Base-by-base conservation (phyloP, 2,113 vertebrate genomes). In the Hipposideros armiger region DNA sequence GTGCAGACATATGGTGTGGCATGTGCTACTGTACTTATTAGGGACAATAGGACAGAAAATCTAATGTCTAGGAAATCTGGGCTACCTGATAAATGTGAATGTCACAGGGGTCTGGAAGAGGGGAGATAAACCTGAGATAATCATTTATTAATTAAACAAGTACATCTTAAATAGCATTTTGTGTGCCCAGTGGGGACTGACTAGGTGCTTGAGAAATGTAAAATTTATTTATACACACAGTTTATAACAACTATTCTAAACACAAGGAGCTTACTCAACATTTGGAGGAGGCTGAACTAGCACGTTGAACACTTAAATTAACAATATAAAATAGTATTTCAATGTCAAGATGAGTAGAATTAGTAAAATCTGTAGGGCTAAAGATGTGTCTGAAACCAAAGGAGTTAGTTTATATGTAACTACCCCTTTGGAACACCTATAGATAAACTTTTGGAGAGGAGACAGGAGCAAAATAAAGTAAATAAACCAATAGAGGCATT, bases 1-100 rank as follows among this genome's bases (percentile, higher is more conserved):
- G 85, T 70, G 36, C 50, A 58, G 69, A 87, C 76, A 90, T 70
- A 90, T 24, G 70, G 69, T 66, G 42, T 92, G 66, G 60, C 52
- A 60, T 50, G 66, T 90, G 85, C 47, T 24, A 40, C 64, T 90
- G 32, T 83, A 54, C n/a, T 62, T 82, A 70, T 26, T 7, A 19
- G 87, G 83, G 82, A 56, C 77, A n/a, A 72, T 42, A 67, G 78
- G 60, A 76, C 74, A 92, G 90, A 86, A 97, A 87, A 50, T 62
- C 66, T 95, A 19, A 64, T 64, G 84, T 86, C 45, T 90, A 69
- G 77, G 74, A 90, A 92, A 81, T 90, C 54, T 54, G 81, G 67
- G 81, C 67, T 36, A 20, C 28, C 10, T n/a, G 76, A 14, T 90
- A 50, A 92, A 67, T 92, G 69, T 84, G 72, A 77, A 47, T 93